Evolutionary conservation across 2,797 vertebrate species (phyloP).

Genomic region (Sebastes itinus): DNA sequence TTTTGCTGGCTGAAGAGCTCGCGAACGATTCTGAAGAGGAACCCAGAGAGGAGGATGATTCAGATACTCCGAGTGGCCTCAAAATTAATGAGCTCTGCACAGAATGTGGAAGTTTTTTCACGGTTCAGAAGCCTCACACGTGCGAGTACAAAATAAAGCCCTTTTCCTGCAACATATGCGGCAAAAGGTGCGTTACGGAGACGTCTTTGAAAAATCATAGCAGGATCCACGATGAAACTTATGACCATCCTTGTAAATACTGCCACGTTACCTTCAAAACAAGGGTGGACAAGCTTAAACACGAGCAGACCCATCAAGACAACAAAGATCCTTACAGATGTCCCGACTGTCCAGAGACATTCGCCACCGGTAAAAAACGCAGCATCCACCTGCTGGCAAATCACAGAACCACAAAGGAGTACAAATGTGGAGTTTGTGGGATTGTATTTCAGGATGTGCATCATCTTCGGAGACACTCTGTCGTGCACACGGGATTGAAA

Average conservation of each 20-base stretch:
- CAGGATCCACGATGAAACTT: slow-evolving; percentile 49
- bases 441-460: slow-evolving; percentile 17
- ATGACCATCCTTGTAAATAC: slow-evolving; percentile 63
- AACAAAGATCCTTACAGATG: slow-evolving; percentile 53
- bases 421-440: slow-evolving; percentile 57
- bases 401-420: slow-evolving; percentile 37
- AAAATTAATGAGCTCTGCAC: slow-evolving; percentile 57
- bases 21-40: slow-evolving; percentile 31
- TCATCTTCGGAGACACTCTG: slow-evolving; percentile 50
- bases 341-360: slow-evolving; percentile 53
- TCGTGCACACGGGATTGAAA: slow-evolving; percentile 60
- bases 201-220: slow-evolving; percentile 33
- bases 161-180: slow-evolving; percentile 55
- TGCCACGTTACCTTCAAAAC: slow-evolving; percentile 56
- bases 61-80: neutral
- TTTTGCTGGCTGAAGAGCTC: slow-evolving; percentile 4
- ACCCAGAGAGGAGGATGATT: neutral
- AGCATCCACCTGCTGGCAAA: slow-evolving; percentile 42
- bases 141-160: slow-evolving; percentile 67
- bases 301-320: slow-evolving; percentile 51
- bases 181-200: slow-evolving; percentile 46
- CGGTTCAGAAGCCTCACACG: slow-evolving; percentile 33
- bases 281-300: slow-evolving; percentile 55
- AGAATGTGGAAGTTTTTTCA: slow-evolving; percentile 56
- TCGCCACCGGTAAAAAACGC: slow-evolving; percentile 26